Percentiles rank a stretch among this genome's conserved stretches.
Conservation (phyloP, 1,140 invertebrate genomes). For the Orchestia grillus region DNA sequence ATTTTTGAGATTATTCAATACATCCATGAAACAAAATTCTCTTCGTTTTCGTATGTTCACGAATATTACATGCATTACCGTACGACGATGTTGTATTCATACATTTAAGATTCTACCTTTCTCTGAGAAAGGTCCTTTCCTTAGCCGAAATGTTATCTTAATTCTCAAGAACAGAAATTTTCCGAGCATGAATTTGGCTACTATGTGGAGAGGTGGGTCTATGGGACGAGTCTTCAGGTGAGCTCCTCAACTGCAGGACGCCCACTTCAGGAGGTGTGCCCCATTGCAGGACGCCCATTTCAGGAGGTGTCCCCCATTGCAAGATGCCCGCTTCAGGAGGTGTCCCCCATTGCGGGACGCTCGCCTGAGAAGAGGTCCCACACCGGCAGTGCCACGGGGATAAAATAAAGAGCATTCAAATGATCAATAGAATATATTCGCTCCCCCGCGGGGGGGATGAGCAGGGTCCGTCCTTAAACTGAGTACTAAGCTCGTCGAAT, state of each 20-base stretch:
- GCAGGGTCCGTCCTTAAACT: constrained; percentile 3
- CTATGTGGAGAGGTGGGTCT: neutral
- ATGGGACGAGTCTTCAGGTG: no score
- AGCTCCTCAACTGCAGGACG: neutral
- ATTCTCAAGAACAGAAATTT: neutral
- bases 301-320: neutral
- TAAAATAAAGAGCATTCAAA: neutral
- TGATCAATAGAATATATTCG: constrained; percentile 37
- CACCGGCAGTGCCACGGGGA: neutral
- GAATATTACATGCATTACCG: neutral
- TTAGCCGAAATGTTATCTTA: neutral
- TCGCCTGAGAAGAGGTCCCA: neutral
- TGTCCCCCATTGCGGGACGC: no score
- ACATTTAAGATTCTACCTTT: neutral
- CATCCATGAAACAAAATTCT: neutral
- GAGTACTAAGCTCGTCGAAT: constrained; percentile 22
- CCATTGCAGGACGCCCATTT: neutral
- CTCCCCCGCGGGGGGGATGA: neutral
- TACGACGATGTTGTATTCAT: neutral
- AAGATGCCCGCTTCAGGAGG: neutral
- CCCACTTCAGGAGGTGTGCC: neutral
- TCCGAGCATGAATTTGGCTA: neutral
- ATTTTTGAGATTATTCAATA: neutral
- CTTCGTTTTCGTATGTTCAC: neutral
- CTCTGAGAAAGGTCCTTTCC: neutral